phyloP scores from a whole-genome alignment of 1,140 invertebrate species.

The Zaprionus davidi region DNA sequence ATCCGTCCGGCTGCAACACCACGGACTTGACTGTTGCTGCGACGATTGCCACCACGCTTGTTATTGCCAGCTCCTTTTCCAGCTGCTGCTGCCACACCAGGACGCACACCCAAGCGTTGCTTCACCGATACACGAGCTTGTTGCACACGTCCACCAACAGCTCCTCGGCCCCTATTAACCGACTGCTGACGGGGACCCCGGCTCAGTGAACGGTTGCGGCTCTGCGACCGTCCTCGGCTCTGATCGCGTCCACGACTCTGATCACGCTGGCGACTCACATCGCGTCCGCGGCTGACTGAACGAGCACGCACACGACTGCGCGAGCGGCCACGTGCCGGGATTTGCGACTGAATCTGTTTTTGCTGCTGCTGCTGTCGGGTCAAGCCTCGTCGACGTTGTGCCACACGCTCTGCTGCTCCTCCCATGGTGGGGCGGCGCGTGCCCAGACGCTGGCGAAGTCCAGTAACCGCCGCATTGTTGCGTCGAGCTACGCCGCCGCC shows the following conservation, averaged over 20 bases:
- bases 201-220: constrained; percentile 32
- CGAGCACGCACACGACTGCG: constrained; percentile 64
- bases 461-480: constrained; percentile 44
- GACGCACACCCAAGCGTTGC: constrained; percentile 70
- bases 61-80: constrained; percentile 17
- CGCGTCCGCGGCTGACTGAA: constrained; percentile 41
- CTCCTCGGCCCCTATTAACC: constrained; percentile 11
- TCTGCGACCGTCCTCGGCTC: constrained; percentile 47
- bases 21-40: constrained; percentile 54
- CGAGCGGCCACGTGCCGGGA: constrained; percentile 48
- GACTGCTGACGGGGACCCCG: constrained; percentile 36
- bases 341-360: constrained; percentile 29
- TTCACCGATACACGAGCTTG: constrained; percentile 67
- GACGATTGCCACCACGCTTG: constrained; percentile 32
- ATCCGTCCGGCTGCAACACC: constrained; percentile 73
- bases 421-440: constrained; percentile 63
- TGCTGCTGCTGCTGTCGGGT: constrained; percentile 50
- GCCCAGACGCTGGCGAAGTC: constrained; percentile 66
- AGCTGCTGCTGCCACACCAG: constrained; percentile 40
- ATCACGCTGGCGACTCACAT: constrained; percentile 22
- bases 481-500: constrained; percentile 40
- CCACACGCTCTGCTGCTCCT: constrained; percentile 76
- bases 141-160: constrained; percentile 2
- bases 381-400: constrained; percentile 53
- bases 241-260: constrained; percentile 44